Percentiles rank a stretch among this genome's conserved stretches.
Conservation (phyloP, 2,888 invertebrate species). For the Stenchaetothrips biformis region DNA sequence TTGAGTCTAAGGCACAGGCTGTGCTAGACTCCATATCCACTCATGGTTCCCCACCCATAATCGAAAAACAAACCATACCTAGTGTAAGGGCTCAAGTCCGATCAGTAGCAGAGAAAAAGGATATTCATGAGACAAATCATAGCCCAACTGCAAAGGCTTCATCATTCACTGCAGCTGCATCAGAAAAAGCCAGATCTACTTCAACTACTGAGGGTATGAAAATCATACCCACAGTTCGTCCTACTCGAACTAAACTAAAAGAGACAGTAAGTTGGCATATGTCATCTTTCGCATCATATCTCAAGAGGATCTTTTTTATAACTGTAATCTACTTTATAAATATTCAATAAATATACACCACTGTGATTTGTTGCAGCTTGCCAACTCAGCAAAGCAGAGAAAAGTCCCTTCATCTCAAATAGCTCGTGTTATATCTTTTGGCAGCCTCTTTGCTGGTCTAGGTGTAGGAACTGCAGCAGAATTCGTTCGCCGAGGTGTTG, state of each 20-base stretch:
- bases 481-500: conserved; percentile 75
- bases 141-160: neutral
- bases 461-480: conserved; percentile 91
- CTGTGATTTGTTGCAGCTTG: conserved; percentile 49
- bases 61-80: no score
- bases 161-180: neutral
- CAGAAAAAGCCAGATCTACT: neutral
- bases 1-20: conserved; percentile 10
- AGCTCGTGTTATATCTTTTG: conserved; percentile 87
- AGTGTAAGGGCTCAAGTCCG: no score
- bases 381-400: conserved; percentile 68
- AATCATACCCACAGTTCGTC: neutral
- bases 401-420: conserved; percentile 87
- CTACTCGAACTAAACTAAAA: neutral
- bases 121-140: no score
- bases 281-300: neutral
- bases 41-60: neutral
- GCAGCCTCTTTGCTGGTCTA: conserved; percentile 86
- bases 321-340: neutral
- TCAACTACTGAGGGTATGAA: neutral
- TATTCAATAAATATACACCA: conserved; percentile 12
- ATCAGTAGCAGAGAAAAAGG: no score
- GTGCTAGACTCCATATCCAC: conserved; percentile 1
- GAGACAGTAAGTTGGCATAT: neutral
- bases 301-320: conserved; percentile 29